Percentiles rank a stretch among this genome's conserved stretches.
Conservation (phyloP, 2,888 invertebrate species). For the Stomorhina lunata region DNA sequence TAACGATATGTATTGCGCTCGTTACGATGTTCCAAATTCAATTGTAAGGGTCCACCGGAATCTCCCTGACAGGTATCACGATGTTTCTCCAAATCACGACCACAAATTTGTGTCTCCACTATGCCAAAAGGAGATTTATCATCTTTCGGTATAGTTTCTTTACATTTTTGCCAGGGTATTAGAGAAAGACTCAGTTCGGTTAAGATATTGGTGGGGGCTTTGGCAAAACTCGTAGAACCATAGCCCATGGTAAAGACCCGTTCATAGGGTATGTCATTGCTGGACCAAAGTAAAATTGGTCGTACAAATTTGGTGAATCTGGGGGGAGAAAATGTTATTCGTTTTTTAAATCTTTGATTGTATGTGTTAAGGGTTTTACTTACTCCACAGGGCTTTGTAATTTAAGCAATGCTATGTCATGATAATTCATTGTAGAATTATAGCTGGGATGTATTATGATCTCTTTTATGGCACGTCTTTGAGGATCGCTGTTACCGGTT, state of each 20-base stretch:
- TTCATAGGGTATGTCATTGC: constrained; percentile 74
- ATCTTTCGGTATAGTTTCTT: constrained; percentile 67
- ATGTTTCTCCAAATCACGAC: constrained; percentile 71
- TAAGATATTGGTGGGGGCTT: constrained; percentile 73
- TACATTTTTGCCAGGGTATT: constrained; percentile 70
- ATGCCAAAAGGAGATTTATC: constrained; percentile 70
- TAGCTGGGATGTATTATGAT: constrained; percentile 80
- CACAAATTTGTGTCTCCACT: constrained; percentile 74
- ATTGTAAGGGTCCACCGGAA: constrained; percentile 75
- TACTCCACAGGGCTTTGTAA: constrained; percentile 73
- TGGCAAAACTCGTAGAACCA: constrained; percentile 81
- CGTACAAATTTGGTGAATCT: constrained; percentile 75
- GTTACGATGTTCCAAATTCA: constrained; percentile 69
- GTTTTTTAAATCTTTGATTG: not conserved
- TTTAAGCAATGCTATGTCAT: constrained; percentile 82
- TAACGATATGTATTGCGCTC: constrained; percentile 67
- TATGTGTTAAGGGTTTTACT: constrained; percentile 11
- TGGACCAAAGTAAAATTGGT: constrained; percentile 82
- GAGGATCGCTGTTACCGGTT: constrained; percentile 77
- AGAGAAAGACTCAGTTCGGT: constrained; percentile 72
- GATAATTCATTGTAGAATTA: constrained; percentile 80
- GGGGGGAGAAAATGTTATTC: not conserved
- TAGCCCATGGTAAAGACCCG: constrained; percentile 83
- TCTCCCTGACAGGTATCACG: constrained; percentile 76
- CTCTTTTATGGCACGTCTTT: constrained; percentile 75